A percentile compares a stretch with the other conserved stretches of the same genome.
phyloP scores from a whole-genome alignment of 2,113 vertebrate genomes.

The Lepus europaeus region DNA sequence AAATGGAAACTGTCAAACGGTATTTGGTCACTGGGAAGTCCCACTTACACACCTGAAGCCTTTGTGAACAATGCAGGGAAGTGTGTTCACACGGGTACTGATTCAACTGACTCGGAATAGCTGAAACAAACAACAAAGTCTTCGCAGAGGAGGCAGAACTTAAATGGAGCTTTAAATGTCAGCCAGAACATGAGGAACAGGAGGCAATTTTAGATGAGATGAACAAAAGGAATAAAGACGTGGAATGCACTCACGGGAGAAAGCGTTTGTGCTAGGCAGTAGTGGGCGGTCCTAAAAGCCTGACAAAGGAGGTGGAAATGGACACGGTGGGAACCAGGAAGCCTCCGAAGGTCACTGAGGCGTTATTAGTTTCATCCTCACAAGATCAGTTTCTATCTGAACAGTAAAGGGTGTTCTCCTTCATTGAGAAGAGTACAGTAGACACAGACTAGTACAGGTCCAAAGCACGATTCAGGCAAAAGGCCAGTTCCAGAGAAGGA shows the following conservation, averaged over 20 bases:
- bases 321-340: neutral
- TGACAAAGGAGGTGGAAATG: slow-evolving; percentile 40
- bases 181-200: slow-evolving; percentile 43
- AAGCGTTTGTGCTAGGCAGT: neutral
- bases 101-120: neutral
- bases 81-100: neutral
- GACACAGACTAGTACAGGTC: neutral
- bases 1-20: neutral
- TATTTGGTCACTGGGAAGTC: neutral
- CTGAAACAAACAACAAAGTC: slow-evolving; percentile 36
- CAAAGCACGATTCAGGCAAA: slow-evolving; percentile 34
- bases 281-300: neutral
- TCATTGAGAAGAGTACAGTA: slow-evolving; percentile 9
- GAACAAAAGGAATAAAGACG: slow-evolving; percentile 1
- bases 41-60: neutral
- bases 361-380: slow-evolving; percentile 41
- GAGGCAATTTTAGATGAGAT: slow-evolving; percentile 21
- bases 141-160: slow-evolving; percentile 10
- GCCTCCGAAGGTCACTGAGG: neutral
- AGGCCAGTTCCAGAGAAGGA: neutral
- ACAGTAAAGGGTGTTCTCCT: slow-evolving; percentile 38
- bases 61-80: neutral
- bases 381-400: slow-evolving; percentile 28
- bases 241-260: neutral
- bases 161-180: slow-evolving; percentile 39